Conservation (phyloP, 2,797 vertebrate species). For the Coranthus polyacanthus region DNA sequence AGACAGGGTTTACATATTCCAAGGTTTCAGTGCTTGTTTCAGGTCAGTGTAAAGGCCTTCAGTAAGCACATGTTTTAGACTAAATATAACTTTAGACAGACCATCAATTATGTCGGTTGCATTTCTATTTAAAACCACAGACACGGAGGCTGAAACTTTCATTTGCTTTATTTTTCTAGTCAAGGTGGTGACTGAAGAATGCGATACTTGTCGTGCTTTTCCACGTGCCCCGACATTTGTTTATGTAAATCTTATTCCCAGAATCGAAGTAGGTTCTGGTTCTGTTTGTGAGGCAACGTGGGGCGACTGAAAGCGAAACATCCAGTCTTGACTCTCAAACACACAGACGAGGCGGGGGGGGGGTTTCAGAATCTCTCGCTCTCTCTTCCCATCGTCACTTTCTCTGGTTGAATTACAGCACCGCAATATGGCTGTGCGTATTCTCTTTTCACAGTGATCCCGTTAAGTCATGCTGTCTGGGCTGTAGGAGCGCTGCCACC, state of each 20-base stretch:
- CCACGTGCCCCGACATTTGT: conserved; percentile 38
- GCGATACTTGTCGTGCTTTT: conserved; percentile 16
- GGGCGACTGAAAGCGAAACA: conserved; percentile 19
- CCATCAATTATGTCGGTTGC: conserved; percentile 61
- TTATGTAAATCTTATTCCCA: conserved; percentile 49
- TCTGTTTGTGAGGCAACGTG: conserved; percentile 7
- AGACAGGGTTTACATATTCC: conserved; percentile 34
- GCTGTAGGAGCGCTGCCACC: conserved; percentile 16
- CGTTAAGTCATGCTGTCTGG: conserved; percentile 49
- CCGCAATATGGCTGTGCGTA: conserved; percentile 28
- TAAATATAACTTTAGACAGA: conserved; percentile 72
- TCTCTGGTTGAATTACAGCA: background rate
- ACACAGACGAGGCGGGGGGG: background rate
- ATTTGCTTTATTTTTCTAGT: conserved; percentile 32
- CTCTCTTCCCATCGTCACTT: conserved; percentile 14
- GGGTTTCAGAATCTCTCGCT: conserved; percentile 2
- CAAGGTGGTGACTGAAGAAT: background rate
- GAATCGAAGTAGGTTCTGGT: background rate
- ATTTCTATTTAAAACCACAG: conserved; percentile 61
- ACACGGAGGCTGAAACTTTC: conserved; percentile 25
- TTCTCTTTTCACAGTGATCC: conserved; percentile 30
- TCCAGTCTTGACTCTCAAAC: background rate
- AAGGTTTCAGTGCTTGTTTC: conserved; percentile 44
- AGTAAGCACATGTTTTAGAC: conserved; percentile 47
- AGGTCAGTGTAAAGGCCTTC: conserved; percentile 33